Percentiles rank a stretch among this genome's conserved stretches.
Evolutionary conservation across 2,797 vertebrate species (phyloP).

Genomic region (Pseudomugil gertrudae): DNA sequence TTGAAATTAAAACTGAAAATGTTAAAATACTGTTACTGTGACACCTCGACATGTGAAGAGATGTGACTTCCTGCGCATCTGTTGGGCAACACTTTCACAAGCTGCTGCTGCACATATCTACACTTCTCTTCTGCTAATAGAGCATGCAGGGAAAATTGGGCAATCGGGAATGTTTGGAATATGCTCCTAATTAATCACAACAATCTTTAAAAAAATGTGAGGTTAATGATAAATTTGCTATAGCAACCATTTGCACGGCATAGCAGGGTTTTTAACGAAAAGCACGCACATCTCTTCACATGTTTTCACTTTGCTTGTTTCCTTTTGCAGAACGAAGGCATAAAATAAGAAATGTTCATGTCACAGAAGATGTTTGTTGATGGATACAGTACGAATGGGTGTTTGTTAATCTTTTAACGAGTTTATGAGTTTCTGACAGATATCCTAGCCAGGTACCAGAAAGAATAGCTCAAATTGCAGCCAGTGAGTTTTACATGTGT

Average conservation of each 20-base stretch:
- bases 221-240: slow-evolving; percentile 53
- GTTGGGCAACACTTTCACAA: slow-evolving; percentile 76
- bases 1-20: slow-evolving; percentile 80
- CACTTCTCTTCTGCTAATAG: slow-evolving; percentile 65
- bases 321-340: slow-evolving; percentile 25
- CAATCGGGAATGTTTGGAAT: slow-evolving; percentile 55
- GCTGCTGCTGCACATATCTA: slow-evolving; percentile 58
- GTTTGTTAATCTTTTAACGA: slow-evolving; percentile 61
- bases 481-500: slow-evolving; percentile 48
- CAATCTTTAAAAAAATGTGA: slow-evolving; percentile 36
- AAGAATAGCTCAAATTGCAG: slow-evolving; percentile 59
- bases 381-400: slow-evolving; percentile 38
- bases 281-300: slow-evolving; percentile 26
- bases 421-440: slow-evolving; percentile 30
- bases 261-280: slow-evolving; percentile 15
- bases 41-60: slow-evolving; percentile 80
- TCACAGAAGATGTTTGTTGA: slow-evolving; percentile 47
- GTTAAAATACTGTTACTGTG: slow-evolving; percentile 72
- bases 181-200: slow-evolving; percentile 61
- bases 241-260: slow-evolving; percentile 35
- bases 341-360: slow-evolving; percentile 22
- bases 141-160: slow-evolving; percentile 40
- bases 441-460: slow-evolving; percentile 61
- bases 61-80: slow-evolving; percentile 83
- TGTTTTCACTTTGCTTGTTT: slow-evolving; percentile 42